Evolutionary conservation across 1,140 invertebrate species (phyloP).

Genomic region (Leptinotarsa defecta): DNA sequence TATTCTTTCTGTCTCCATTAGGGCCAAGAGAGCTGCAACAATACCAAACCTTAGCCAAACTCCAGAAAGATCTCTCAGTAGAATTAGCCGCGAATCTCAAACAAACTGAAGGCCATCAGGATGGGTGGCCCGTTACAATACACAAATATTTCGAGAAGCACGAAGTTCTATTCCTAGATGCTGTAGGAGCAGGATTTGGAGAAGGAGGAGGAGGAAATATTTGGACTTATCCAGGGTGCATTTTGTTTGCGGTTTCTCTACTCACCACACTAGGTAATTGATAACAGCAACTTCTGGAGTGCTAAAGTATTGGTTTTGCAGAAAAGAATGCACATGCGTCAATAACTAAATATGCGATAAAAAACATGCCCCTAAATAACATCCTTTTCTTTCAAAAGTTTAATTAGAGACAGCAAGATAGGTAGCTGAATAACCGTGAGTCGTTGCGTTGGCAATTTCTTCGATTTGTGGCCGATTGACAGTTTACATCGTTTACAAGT

Average conservation of each 20-base stretch:
- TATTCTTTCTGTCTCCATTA: conserved; percentile 24
- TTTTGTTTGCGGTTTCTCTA: conserved; percentile 65
- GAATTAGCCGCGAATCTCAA: conserved; percentile 61
- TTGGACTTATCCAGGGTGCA: conserved; percentile 67
- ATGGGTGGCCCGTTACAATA: conserved; percentile 61
- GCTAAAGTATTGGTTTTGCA: too few species aligned
- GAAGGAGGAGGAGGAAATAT: conserved; percentile 61
- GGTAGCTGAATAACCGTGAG: too few species aligned
- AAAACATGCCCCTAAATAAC: too few species aligned
- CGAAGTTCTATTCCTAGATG: conserved; percentile 60
- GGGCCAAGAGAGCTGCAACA: conserved; percentile 62
- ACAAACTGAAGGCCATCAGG: conserved; percentile 55
- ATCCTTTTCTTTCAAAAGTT: too few species aligned
- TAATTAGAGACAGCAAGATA: too few species aligned
- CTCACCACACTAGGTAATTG: conserved; percentile 64
- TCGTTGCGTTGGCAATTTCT: too few species aligned
- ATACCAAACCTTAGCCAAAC: conserved; percentile 56
- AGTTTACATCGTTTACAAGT: too few species aligned
- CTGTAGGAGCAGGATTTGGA: conserved; percentile 62
- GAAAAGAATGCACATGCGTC: too few species aligned
- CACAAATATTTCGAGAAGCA: conserved; percentile 61
- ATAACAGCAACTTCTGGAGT: background rate
- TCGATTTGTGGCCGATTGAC: too few species aligned
- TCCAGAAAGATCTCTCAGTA: conserved; percentile 60
- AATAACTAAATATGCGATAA: too few species aligned